Percentiles rank a stretch among this genome's conserved stretches.
Evolutionary conservation across 1,140 invertebrate species (phyloP).

Genomic region (Ips typographus): DNA sequence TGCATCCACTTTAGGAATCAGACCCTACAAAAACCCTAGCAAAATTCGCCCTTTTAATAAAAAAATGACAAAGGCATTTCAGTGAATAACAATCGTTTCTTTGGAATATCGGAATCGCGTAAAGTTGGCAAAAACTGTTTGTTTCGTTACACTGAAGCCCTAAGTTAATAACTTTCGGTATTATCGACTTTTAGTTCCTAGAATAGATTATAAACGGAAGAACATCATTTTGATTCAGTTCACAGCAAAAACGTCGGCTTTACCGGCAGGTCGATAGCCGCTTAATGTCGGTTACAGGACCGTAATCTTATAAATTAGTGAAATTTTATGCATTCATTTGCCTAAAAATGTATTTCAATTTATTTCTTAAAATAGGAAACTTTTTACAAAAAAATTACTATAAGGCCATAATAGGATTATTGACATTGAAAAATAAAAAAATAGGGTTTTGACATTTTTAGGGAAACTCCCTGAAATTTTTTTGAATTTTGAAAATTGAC

Average conservation of each 20-base stretch:
- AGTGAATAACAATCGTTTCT: conserved; percentile 2
- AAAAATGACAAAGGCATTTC: neutral
- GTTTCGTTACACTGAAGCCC: conserved; percentile 12
- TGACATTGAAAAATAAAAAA: no score
- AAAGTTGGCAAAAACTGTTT: conserved; percentile 1
- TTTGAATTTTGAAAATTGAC: no score
- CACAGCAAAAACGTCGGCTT: conserved; percentile 22
- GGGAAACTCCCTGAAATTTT: no score
- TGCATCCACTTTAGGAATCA: no score
- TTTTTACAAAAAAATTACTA: no score
- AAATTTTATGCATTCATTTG: no score
- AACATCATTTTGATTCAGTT: conserved; percentile 29
- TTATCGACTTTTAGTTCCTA: conserved; percentile 20
- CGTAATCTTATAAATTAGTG: neutral
- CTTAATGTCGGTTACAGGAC: conserved; percentile 11
- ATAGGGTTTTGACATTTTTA: no score
- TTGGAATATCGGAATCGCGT: neutral
- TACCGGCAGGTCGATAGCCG: conserved; percentile 19
- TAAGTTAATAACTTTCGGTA: conserved; percentile 18
- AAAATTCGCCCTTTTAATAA: no score
- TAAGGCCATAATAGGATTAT: no score
- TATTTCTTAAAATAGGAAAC: no score
- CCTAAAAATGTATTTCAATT: no score
- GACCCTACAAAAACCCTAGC: no score
- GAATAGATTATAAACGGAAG: conserved; percentile 24